Base-by-base conservation (phyloP, 1,140 invertebrate genomes). In the Danaus plexippus region DNA sequence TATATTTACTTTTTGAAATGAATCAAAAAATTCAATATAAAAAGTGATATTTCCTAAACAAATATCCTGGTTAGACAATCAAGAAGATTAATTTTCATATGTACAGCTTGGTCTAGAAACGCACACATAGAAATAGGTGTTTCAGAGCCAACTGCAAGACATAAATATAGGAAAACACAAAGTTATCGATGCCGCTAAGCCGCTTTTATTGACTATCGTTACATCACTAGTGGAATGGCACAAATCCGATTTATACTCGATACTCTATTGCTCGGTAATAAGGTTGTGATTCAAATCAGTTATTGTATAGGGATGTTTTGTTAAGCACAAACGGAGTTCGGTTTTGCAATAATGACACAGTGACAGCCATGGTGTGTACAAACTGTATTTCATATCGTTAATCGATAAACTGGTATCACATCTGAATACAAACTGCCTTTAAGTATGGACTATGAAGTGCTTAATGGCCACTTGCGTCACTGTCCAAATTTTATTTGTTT, bases 151-250 rank as follows among this genome's bases (percentile, higher is more conserved):
- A 80, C 69, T 75, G 70, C 73, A 74, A 71, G 71, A 70, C 75
- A 79, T 81, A 80, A 81, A 84, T 77, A 84, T 79, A 61, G 67
- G 71, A 80, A 76, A 84, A 81, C 74, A 75, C 75, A 81, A 81
- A 84, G 80, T 84, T 84, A 81, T 79, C 80, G 80, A 79, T 74
- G 71, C 77, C 66, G 59, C 78, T 84, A 84, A 84, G 80, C 75
- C 70, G 70, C 75, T 67, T 83, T 75, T 81, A 84, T 84, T 80
- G 78, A 84, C 78, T 80, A 59, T 59, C 46, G 52, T 60, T 58
- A 66, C 76, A 71, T 62, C 71, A 70, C 72, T 79, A 76, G 64
- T 54, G 47, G 69, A 77, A 69, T 56, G 72, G 47, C 62, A 52
- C 47, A 71, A 71, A 59, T 42, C 46, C 62, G 40, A 12, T 12